Conservation (phyloP, 2,797 vertebrate species). For the Myiotriccus ornatus region DNA sequence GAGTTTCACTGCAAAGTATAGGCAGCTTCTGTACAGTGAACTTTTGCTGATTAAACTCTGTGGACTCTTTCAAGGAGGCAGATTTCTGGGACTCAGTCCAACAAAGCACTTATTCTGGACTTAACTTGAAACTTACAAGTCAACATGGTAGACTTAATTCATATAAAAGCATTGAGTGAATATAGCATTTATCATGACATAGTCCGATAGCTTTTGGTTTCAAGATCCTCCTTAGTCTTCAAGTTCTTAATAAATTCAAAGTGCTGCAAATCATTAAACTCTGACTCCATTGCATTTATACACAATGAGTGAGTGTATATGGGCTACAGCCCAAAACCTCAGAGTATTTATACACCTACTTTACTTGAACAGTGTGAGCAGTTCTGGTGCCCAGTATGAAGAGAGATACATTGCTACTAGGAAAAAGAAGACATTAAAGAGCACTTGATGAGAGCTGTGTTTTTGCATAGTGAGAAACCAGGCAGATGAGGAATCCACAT, state of each 20-base stretch:
- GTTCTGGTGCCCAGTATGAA: neutral
- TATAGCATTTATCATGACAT: neutral
- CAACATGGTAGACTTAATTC: conserved; percentile 1
- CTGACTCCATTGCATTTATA: neutral
- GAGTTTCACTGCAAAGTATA: neutral
- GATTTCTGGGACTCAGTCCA: conserved; percentile 26
- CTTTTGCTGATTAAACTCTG: neutral
- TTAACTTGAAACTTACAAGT: conserved; percentile 5
- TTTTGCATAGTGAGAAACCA: neutral
- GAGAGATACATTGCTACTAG: neutral
- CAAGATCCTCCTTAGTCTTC: neutral
- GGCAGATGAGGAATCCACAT: neutral
- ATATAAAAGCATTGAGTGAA: neutral
- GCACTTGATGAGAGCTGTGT: neutral
- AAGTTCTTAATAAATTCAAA: conserved; percentile 7
- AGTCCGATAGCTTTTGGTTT: neutral
- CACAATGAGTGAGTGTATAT: neutral
- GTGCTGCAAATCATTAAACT: neutral
- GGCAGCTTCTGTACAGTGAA: neutral
- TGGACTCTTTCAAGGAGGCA: neutral
- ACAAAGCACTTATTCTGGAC: conserved; percentile 35
- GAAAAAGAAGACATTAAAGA: neutral
- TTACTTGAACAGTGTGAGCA: neutral
- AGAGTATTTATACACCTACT: neutral
- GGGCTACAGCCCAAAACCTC: neutral